Evolutionary conservation across 2,797 vertebrate species (phyloP).

Genomic region (Notamacropus eugenii): DNA sequence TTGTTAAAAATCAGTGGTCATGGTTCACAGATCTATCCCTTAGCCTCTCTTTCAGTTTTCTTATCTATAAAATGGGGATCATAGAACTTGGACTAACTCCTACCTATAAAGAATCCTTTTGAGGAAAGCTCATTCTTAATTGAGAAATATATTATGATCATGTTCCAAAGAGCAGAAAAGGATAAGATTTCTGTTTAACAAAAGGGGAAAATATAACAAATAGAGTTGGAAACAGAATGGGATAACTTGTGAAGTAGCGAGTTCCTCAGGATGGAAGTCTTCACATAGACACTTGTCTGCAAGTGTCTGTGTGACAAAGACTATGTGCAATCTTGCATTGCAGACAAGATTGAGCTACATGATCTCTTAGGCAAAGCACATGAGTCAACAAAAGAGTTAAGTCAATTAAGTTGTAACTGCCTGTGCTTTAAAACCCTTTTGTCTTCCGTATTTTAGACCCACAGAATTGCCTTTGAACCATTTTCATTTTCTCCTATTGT

Average conservation of each 20-base stretch:
- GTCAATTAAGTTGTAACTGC: background rate
- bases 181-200: no score
- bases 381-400: background rate
- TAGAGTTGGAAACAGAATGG: background rate
- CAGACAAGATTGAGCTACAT: background rate
- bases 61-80: background rate
- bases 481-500: background rate
- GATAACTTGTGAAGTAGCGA: background rate
- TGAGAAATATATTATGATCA: no score
- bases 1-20: no score
- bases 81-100: background rate
- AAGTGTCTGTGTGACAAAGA: no score
- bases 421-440: background rate
- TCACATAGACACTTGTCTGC: background rate
- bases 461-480: background rate
- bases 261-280: background rate
- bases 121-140: no score
- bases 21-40: no score
- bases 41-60: background rate
- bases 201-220: background rate
- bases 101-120: no score
- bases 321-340: background rate
- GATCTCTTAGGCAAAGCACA: background rate
- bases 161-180: no score
- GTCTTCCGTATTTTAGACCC: background rate